A percentile compares a stretch with the other conserved stretches of the same genome.
Conservation (phyloP, 1,140 invertebrate species). For the Delia radicum region DNA sequence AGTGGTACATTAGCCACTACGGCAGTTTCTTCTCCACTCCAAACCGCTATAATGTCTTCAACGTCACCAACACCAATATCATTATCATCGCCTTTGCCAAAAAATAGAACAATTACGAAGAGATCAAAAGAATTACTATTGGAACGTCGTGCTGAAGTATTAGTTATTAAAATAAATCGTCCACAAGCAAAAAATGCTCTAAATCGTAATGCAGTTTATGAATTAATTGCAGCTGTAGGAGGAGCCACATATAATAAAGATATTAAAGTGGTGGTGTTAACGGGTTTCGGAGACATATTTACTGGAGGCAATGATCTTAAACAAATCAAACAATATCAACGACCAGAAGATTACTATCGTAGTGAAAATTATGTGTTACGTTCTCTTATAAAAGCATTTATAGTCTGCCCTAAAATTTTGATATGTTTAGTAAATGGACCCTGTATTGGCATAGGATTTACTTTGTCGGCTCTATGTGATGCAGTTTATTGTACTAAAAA, state of each 20-base stretch:
- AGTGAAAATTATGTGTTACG: conserved; percentile 55
- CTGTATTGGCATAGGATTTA: conserved; percentile 87
- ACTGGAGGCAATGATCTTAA: conserved; percentile 87
- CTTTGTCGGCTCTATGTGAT: conserved; percentile 83
- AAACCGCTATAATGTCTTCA: no score
- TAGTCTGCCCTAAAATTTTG: conserved; percentile 86
- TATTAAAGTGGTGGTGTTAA: conserved; percentile 38
- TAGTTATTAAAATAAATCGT: conserved; percentile 70
- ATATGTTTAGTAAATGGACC: conserved; percentile 90
- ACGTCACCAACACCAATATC: neutral
- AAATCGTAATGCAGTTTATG: conserved; percentile 50
- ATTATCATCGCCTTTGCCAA: neutral
- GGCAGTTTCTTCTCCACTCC: neutral
- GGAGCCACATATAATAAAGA: conserved; percentile 33
- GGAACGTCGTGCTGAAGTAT: conserved; percentile 30
- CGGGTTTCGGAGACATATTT: conserved; percentile 71
- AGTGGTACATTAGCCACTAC: neutral
- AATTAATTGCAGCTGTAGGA: conserved; percentile 39
- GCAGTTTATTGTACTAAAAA: conserved; percentile 81
- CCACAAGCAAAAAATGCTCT: conserved; percentile 80
- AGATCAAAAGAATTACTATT: conserved; percentile 32
- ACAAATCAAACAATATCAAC: conserved; percentile 25
- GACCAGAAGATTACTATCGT: conserved; percentile 34
- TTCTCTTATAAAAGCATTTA: conserved; percentile 75
- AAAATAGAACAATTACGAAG: neutral